Percentiles rank a stretch among this genome's conserved stretches.
These are phyloP conservation scores for Gorsachius goisagi DNA, from an alignment of 2,113 vertebrate species.

Conservation along the genomic window DNA sequence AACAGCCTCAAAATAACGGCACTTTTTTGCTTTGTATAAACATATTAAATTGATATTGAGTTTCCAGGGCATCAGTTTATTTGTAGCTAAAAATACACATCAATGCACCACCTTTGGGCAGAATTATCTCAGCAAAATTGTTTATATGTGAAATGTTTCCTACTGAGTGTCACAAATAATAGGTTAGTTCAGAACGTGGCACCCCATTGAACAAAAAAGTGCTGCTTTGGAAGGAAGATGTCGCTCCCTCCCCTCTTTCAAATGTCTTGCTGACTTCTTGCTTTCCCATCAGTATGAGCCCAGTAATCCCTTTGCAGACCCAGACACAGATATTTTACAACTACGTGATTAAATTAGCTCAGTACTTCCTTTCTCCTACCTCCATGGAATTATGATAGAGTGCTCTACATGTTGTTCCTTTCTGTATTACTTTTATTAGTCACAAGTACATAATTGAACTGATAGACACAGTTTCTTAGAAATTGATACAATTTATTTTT, in stretches of 20 bases:
- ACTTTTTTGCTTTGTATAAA: background rate
- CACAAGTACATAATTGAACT: background rate
- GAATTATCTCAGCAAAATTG: conserved; percentile 44
- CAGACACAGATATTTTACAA: conserved; percentile 30
- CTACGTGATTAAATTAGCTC: conserved; percentile 34
- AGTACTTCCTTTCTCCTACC: conserved; percentile 41
- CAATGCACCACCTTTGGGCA: conserved; percentile 1
- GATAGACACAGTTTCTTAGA: background rate
- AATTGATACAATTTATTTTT: background rate
- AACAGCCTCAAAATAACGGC: background rate
- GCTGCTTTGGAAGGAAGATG: conserved; percentile 21
- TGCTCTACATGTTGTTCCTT: conserved; percentile 16
- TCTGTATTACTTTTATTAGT: background rate
- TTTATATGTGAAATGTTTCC: conserved; percentile 61
- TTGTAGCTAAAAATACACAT: conserved; percentile 41
- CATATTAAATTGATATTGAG: background rate
- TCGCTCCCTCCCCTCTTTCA: background rate
- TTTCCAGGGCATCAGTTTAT: conserved; percentile 42
- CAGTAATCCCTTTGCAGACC: background rate
- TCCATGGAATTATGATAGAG: conserved; percentile 25
- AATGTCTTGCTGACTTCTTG: conserved; percentile 17
- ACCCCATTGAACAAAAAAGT: conserved; percentile 23
- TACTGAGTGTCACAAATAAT: conserved; percentile 60
- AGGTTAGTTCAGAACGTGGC: conserved; percentile 48
- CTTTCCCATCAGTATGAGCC: background rate